These are phyloP conservation scores for Chymomyza costata DNA, from an alignment of 1,140 invertebrate species.

Conservation along the genomic window DNA sequence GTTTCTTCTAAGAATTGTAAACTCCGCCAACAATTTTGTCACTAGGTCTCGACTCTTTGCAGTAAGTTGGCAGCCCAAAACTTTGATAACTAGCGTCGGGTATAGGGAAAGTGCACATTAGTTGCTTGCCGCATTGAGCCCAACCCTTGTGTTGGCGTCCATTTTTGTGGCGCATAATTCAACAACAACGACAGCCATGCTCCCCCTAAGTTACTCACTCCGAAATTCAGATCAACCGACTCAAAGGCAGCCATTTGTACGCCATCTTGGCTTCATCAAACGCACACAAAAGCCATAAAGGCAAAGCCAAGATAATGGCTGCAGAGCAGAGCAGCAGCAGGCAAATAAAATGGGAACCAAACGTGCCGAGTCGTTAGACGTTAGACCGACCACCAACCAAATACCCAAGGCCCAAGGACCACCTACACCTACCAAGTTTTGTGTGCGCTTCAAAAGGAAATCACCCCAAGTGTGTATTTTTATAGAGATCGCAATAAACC, in stretches of 20 bases:
- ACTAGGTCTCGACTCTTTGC: too few species aligned
- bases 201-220: too few species aligned
- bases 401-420: conserved; percentile 7
- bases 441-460: conserved; percentile 64
- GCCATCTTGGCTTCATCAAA: conserved; percentile 72
- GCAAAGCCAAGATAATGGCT: conserved; percentile 70
- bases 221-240: too few species aligned
- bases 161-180: conserved; percentile 71
- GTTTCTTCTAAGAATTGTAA: too few species aligned
- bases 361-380: conserved; percentile 66
- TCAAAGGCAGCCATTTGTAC: conserved; percentile 59
- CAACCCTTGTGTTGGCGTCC: too few species aligned
- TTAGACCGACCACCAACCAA: conserved; percentile 13
- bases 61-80: too few species aligned
- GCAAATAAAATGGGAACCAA: conserved; percentile 70
- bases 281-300: conserved; percentile 72
- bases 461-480: conserved; percentile 72
- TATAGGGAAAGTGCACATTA: too few species aligned
- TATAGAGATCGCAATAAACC: conserved; percentile 72
- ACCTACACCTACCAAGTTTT: conserved; percentile 54
- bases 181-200: conserved; percentile 42
- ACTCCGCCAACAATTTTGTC: too few species aligned
- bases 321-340: conserved; percentile 32
- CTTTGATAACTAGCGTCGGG: too few species aligned
- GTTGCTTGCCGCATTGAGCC: too few species aligned